Percentiles rank a stretch among this genome's conserved stretches.
phyloP scores from a whole-genome alignment of 2,797 vertebrate genomes.

The Gobionotothen gibberifrons region DNA sequence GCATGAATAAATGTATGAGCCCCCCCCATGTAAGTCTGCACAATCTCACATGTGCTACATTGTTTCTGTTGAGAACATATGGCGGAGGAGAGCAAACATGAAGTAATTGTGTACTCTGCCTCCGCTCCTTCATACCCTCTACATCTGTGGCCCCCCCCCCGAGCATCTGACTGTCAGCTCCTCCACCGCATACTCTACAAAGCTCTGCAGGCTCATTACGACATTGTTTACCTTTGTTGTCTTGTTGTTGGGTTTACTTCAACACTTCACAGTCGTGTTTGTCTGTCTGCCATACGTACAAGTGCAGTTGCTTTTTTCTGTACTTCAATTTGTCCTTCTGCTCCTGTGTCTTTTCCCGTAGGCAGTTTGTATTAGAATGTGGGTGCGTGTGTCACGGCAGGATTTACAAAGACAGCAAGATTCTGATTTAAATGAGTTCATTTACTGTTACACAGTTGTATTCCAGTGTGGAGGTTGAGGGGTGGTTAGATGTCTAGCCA shows the following conservation, averaged over 20 bases:
- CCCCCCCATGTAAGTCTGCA: background rate
- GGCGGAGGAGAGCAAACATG: constrained; percentile 33
- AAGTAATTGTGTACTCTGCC: constrained; percentile 15
- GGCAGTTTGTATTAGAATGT: too few species aligned
- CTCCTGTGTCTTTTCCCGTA: background rate
- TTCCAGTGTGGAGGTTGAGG: background rate
- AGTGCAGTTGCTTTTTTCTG: background rate
- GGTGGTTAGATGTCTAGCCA: too few species aligned
- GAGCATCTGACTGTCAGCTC: constrained; percentile 11
- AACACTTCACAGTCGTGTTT: constrained; percentile 22
- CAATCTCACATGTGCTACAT: constrained; percentile 13
- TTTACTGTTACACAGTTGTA: background rate
- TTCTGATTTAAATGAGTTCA: too few species aligned
- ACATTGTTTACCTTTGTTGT: constrained; percentile 27
- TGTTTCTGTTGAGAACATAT: constrained; percentile 55
- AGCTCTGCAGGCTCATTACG: constrained; percentile 33
- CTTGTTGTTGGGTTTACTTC: constrained; percentile 11
- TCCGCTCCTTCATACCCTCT: constrained; percentile 12
- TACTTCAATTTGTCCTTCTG: constrained; percentile 3
- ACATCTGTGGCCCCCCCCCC: constrained; percentile 36
- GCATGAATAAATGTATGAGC: constrained; percentile 12
- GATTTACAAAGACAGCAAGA: too few species aligned
- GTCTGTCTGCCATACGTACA: constrained; percentile 2
- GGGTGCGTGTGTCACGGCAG: background rate
- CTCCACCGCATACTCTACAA: background rate